These are phyloP conservation scores for Acomys russatus DNA, from an alignment of 2,797 vertebrate species.

Conservation along the genomic window DNA sequence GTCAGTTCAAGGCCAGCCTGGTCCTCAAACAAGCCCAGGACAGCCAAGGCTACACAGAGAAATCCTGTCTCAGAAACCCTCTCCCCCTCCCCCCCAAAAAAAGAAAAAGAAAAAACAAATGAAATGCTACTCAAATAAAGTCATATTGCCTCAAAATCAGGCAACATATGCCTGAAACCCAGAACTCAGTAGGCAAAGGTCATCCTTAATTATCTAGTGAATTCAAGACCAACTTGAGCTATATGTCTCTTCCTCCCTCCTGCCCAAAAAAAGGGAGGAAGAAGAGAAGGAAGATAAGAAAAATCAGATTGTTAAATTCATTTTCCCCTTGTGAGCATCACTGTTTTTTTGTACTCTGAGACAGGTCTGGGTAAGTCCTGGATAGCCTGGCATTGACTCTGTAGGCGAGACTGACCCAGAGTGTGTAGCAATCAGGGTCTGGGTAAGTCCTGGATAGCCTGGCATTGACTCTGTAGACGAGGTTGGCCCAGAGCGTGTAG, in stretches of 20 bases:
- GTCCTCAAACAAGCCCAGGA: too few species aligned
- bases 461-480: background rate
- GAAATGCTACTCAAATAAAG: background rate
- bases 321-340: background rate
- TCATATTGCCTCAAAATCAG: background rate
- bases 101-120: too few species aligned
- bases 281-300: background rate
- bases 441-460: background rate
- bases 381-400: too few species aligned
- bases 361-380: background rate
- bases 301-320: background rate
- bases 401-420: too few species aligned
- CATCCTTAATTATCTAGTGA: background rate
- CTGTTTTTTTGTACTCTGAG: background rate
- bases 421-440: background rate
- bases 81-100: too few species aligned
- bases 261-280: background rate
- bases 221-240: background rate
- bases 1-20: too few species aligned
- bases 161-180: background rate
- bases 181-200: background rate
- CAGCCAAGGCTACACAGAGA: too few species aligned
- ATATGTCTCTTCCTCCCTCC: background rate
- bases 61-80: too few species aligned
- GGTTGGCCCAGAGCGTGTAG: background rate